Base-by-base conservation (phyloP, 2,113 vertebrate species). In the Scolopax mira region DNA sequence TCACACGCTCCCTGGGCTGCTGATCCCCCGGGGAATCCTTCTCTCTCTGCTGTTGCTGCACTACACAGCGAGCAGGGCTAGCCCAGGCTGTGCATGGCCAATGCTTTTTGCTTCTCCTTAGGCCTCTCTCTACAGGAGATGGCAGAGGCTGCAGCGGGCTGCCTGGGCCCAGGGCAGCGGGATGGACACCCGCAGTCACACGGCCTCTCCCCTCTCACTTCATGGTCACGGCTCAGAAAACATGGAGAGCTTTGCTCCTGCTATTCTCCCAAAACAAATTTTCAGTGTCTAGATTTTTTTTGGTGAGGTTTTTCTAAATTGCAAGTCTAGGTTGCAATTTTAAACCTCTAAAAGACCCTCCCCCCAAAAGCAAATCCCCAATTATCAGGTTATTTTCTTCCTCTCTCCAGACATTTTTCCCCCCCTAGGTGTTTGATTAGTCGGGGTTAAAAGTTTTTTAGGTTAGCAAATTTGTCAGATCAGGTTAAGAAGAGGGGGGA, bases 341-440 rank as follows among this genome's bases (percentile, higher is more conserved):
- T 14, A 85, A 83, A 82, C 71, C 92, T 96, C 93, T 21, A 30
- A 51, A 84, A 86, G 39, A 54, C 42, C 48, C 73, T 89, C 39
- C 41, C 41, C 17, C 33, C 13, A 70, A 88, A 85, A 55, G 2
- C 69, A 89, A 87, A 67, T 15, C 15, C 79, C 95, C 85, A 89
- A 13, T 72, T 89, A 93, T 95, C 85, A 95, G 94, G 91, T 93
- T 83, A 92, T 97, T 97, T 96, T 93, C 39, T n/a, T 96, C 70
- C 94, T 93, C 96, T 93, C 96, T 95, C 91, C 97, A 97, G 96
- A 92, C 96, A 98, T 97, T 97, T 97, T 90, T 35, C 19, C 41
- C 94, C 67, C 74, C 69, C 35, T 8, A 33, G 9, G 15, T 18
- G 79, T 72, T 91, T 74, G 81, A 70, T 83, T 83, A 93, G 70